Evolutionary conservation across 2,888 invertebrate species (phyloP).

Genomic region (Drosophila leonis): DNA sequence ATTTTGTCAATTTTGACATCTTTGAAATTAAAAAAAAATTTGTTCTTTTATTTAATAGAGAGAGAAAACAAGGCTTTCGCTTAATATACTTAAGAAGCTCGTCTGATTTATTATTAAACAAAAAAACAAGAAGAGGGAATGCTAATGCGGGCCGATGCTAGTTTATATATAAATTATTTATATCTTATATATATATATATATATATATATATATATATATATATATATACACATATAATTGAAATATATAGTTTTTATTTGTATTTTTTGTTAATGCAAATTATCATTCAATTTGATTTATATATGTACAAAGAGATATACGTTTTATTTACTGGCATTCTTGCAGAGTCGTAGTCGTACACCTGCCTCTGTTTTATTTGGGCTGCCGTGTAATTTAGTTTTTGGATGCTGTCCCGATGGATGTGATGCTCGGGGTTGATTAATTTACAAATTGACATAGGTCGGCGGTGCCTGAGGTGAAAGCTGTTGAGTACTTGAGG

Average conservation of each 20-base stretch:
- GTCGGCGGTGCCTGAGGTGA: slow-evolving; percentile 95
- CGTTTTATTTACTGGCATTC: slow-evolving; percentile 42
- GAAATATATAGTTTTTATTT: background rate
- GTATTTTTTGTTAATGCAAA: slow-evolving; percentile 20
- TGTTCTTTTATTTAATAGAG: too few species aligned
- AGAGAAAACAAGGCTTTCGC: too few species aligned
- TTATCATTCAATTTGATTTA: slow-evolving; percentile 26
- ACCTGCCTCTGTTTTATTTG: slow-evolving; percentile 7
- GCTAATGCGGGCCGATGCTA: background rate
- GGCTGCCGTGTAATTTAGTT: slow-evolving; percentile 11
- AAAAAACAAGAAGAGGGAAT: too few species aligned
- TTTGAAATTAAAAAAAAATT: too few species aligned
- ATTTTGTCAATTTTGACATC: background rate
- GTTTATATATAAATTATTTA: background rate
- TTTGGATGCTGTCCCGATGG: slow-evolving; percentile 11
- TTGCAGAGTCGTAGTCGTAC: slow-evolving; percentile 15
- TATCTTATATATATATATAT: too few species aligned
- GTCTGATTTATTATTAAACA: too few species aligned
- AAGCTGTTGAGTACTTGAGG: slow-evolving; percentile 88
- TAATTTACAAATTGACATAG: slow-evolving; percentile 92
- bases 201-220: background rate
- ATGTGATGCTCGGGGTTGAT: background rate
- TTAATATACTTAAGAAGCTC: too few species aligned
- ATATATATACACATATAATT: slow-evolving; percentile 8
- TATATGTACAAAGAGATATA: slow-evolving; percentile 30